These are phyloP conservation scores for Aelia acuminata DNA, from an alignment of 2,888 invertebrate genomes.

Conservation along the genomic window DNA sequence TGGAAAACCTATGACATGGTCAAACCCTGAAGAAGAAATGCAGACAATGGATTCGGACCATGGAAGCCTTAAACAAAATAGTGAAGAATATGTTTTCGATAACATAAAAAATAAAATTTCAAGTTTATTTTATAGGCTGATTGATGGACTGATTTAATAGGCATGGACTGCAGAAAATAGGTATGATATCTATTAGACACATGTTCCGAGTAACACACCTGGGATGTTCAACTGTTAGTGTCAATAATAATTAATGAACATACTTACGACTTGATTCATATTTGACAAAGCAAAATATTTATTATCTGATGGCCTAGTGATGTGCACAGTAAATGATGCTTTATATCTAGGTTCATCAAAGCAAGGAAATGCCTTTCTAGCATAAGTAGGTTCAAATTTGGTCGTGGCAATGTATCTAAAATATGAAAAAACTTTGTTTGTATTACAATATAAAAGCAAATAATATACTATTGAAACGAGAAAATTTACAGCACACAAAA, in stretches of 20 bases:
- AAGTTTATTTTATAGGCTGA: too few relatives aligned
- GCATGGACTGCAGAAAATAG: too few relatives aligned
- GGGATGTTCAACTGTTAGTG: too few relatives aligned
- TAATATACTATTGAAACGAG: neutral
- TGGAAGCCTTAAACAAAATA: too few relatives aligned
- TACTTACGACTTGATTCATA: constrained; percentile 80
- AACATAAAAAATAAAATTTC: too few relatives aligned
- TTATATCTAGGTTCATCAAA: constrained; percentile 95
- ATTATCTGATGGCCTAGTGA: constrained; percentile 79
- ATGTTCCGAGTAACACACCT: too few relatives aligned
- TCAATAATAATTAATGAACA: neutral
- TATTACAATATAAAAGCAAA: neutral
- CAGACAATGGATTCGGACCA: too few relatives aligned
- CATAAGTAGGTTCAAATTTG: constrained; percentile 96
- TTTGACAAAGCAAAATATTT: constrained; percentile 86
- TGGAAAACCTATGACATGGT: too few relatives aligned
- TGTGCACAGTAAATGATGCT: constrained; percentile 84
- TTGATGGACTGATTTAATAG: too few relatives aligned
- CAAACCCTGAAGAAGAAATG: too few relatives aligned
- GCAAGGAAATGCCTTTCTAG: constrained; percentile 93
- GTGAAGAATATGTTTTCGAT: too few relatives aligned
- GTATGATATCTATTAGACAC: too few relatives aligned
- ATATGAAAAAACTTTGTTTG: constrained; percentile 65
- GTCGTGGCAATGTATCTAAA: constrained; percentile 87
- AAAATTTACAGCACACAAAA: neutral